Conservation (phyloP, 1,140 invertebrate species). For the Phocides pigmalion region DNA sequence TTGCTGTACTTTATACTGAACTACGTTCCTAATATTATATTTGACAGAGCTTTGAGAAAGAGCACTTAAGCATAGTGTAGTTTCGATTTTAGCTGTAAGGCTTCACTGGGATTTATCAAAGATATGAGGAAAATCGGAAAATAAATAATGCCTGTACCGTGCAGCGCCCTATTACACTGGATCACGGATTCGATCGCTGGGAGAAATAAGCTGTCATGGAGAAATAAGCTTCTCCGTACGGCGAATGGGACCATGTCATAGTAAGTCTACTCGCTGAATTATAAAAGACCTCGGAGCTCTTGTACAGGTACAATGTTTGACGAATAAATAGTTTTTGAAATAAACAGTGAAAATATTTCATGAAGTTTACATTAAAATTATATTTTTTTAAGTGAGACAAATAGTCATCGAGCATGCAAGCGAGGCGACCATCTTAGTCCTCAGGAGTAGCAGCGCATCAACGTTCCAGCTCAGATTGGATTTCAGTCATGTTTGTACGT, state of each 20-base stretch:
- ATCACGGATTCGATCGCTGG: slow-evolving; percentile 7
- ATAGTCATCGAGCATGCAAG: no score
- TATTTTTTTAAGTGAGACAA: no score
- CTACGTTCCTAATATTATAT: no score
- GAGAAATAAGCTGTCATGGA: slow-evolving; percentile 13
- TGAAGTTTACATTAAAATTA: no score
- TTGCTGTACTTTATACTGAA: no score
- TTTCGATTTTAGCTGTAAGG: slow-evolving; percentile 3
- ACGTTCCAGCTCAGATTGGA: no score
- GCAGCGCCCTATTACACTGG: slow-evolving; percentile 9
- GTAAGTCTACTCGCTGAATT: not conserved
- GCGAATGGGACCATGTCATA: slow-evolving; percentile 9
- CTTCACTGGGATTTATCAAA: slow-evolving; percentile 7
- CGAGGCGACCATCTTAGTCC: no score
- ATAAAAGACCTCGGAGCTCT: not conserved
- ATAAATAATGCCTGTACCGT: slow-evolving; percentile 16
- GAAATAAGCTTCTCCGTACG: not conserved
- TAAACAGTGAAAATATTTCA: not conserved
- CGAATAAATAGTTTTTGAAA: not conserved
- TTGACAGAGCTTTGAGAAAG: no score
- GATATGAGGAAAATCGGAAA: slow-evolving; percentile 20
- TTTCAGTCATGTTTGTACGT: no score
- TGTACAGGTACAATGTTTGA: not conserved
- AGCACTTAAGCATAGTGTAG: not conserved
- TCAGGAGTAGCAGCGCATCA: no score